A percentile compares a stretch with the other conserved stretches of the same genome.
Conservation (phyloP, 2,888 invertebrate species). For the Drosophila pegasa region DNA sequence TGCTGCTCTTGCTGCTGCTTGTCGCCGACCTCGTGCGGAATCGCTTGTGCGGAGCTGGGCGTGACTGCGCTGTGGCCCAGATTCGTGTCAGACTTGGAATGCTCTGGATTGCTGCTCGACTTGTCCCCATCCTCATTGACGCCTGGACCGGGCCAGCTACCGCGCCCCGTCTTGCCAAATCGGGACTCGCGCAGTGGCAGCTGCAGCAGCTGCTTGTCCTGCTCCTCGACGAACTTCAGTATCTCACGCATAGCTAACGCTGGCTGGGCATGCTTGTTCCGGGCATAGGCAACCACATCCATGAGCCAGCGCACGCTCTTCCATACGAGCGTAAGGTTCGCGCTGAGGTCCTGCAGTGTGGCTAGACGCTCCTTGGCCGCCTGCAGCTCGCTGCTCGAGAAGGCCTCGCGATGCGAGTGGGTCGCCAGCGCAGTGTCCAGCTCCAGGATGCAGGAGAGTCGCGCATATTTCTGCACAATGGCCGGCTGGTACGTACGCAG, state of each 20-base stretch:
- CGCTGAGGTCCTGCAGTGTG: conserved; percentile 93
- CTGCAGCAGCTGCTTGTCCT: conserved; percentile 79
- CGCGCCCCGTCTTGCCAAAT: conserved; percentile 89
- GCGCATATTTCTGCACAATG: conserved; percentile 95
- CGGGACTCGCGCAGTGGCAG: conserved; percentile 88
- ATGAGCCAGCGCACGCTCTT: conserved; percentile 97
- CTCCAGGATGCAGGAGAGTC: conserved; percentile 96
- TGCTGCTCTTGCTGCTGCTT: conserved; percentile 24
- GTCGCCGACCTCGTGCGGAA: conserved; percentile 17
- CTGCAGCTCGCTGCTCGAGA: conserved; percentile 94
- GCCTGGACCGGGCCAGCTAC: conserved; percentile 93
- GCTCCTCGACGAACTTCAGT: conserved; percentile 72
- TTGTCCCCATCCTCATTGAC: conserved; percentile 58
- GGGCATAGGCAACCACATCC: conserved; percentile 96
- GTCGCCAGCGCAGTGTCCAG: conserved; percentile 96
- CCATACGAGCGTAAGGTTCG: conserved; percentile 95
- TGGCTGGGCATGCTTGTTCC: conserved; percentile 88
- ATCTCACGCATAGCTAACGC: conserved; percentile 84
- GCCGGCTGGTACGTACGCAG: conserved; percentile 96
- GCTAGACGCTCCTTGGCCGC: conserved; percentile 93
- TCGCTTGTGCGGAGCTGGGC: conserved; percentile 35
- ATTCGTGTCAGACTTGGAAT: conserved; percentile 93
- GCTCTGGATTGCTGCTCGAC: conserved; percentile 86
- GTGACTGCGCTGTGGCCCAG: conserved; percentile 79
- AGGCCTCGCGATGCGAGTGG: conserved; percentile 97